Conservation (phyloP, 2,113 vertebrate genomes). For the Martes martes region DNA sequence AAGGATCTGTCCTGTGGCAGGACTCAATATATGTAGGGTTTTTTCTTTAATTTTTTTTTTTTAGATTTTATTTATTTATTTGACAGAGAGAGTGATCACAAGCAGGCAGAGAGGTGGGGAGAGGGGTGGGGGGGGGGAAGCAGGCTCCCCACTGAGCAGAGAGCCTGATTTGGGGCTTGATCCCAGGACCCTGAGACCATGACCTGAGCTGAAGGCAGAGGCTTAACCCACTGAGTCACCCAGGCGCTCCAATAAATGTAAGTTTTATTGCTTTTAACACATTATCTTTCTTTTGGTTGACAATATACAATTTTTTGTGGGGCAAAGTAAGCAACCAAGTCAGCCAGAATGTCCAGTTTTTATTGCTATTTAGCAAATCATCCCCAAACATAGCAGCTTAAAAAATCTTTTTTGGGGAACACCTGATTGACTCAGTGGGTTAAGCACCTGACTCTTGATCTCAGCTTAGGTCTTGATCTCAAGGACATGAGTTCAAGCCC, state of each 20-base stretch:
- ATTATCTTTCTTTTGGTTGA: background rate
- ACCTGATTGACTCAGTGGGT: background rate
- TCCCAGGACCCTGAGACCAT: too few species aligned
- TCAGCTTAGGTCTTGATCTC: background rate
- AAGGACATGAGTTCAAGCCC: background rate
- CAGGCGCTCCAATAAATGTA: background rate
- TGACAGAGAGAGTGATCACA: too few species aligned
- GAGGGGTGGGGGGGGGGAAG: too few species aligned
- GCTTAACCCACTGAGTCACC: too few species aligned
- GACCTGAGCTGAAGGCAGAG: too few species aligned
- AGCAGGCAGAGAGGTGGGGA: too few species aligned
- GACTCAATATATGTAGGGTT: background rate
- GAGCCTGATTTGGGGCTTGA: too few species aligned
- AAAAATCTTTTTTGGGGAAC: background rate
- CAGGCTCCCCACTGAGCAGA: too few species aligned
- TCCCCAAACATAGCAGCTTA: background rate
- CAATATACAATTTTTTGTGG: background rate
- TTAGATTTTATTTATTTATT: too few species aligned
- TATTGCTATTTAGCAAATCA: background rate
- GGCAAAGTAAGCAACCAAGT: background rate
- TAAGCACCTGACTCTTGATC: background rate
- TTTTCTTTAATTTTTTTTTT: too few species aligned
- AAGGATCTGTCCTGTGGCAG: background rate
- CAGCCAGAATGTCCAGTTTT: background rate
- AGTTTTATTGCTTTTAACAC: background rate